A percentile compares a stretch with the other conserved stretches of the same genome.
Evolutionary conservation across 2,113 vertebrate species (phyloP).

Genomic region (Rattus rattus): DNA sequence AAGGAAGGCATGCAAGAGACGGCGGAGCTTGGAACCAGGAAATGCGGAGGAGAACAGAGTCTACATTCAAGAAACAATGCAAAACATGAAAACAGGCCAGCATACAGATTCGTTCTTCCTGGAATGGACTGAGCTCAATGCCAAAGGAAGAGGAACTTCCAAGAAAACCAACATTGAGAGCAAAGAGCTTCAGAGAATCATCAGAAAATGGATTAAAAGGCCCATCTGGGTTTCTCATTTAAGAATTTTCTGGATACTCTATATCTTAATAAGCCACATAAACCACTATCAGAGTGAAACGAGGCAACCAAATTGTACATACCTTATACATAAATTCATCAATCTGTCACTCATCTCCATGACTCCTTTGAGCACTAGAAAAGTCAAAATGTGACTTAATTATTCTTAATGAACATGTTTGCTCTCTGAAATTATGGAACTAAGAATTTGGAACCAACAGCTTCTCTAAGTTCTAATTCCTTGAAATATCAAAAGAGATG

Average conservation of each 20-base stretch:
- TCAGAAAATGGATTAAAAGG: background rate
- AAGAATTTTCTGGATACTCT: background rate
- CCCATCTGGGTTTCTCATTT: constrained; percentile 21
- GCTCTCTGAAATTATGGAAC: constrained; percentile 49
- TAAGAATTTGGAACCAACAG: background rate
- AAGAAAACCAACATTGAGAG: background rate
- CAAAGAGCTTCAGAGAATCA: background rate
- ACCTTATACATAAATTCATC: background rate
- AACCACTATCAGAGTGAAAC: background rate
- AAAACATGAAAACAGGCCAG: background rate
- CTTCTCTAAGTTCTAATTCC: background rate
- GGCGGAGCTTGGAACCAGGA: background rate
- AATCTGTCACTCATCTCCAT: background rate
- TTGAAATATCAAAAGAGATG: constrained; percentile 35
- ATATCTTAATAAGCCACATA: background rate
- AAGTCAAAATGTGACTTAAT: constrained; percentile 7
- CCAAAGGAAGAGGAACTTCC: background rate
- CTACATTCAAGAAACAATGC: background rate
- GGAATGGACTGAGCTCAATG: background rate
- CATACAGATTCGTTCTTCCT: background rate
- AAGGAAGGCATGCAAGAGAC: background rate
- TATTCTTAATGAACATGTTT: background rate
- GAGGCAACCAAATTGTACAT: background rate
- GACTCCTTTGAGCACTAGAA: background rate
- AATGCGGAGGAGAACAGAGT: background rate